These are phyloP conservation scores for Chloropsis hardwickii DNA, from an alignment of 2,113 vertebrate genomes.

Conservation along the genomic window DNA sequence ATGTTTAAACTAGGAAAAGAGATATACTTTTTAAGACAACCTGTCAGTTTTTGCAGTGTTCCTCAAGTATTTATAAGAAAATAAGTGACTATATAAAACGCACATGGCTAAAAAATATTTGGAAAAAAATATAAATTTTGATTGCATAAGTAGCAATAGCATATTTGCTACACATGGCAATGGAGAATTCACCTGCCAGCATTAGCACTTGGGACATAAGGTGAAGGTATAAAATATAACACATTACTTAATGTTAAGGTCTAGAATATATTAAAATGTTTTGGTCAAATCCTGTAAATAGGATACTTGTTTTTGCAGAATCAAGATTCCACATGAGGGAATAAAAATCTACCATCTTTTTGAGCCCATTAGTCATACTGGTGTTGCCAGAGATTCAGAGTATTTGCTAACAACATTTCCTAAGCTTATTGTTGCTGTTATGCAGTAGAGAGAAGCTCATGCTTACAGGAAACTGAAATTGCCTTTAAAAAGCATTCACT, in stretches of 20 bases:
- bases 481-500: background rate
- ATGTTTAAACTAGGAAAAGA: background rate
- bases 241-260: background rate
- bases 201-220: background rate
- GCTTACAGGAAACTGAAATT: background rate
- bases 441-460: background rate
- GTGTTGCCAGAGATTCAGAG: background rate
- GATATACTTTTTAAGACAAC: background rate
- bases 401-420: background rate
- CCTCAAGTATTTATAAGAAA: background rate
- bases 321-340: background rate
- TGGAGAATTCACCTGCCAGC: background rate
- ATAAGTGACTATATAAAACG: background rate
- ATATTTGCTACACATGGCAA: background rate
- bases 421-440: background rate
- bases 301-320: background rate
- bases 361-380: background rate
- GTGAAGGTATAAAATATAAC: background rate
- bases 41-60: background rate
- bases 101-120: background rate
- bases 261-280: background rate
- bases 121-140: background rate
- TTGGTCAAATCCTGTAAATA: background rate
- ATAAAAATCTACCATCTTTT: background rate
- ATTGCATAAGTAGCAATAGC: background rate